These are phyloP conservation scores for Dynastes hyllus DNA, from an alignment of 2,888 invertebrate genomes.

Conservation along the genomic window DNA sequence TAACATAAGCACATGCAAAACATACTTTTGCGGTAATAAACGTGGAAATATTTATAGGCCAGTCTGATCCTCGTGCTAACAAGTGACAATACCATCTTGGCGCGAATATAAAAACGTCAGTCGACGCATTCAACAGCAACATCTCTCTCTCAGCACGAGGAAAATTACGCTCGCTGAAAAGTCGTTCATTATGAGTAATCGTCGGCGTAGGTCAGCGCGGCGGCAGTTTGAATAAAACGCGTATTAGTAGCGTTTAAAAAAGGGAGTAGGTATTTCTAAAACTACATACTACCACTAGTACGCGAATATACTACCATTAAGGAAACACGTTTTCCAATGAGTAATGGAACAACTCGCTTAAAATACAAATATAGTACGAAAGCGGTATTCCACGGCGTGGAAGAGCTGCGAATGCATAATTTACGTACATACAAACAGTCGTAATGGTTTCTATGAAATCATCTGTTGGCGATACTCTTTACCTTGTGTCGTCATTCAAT, in stretches of 20 bases:
- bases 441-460: slow-evolving; percentile 6
- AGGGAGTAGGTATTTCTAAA: slow-evolving; percentile 22
- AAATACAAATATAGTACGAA: slow-evolving; percentile 31
- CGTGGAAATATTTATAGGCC: slow-evolving; percentile 12
- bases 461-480: neutral
- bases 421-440: neutral
- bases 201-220: slow-evolving; percentile 21
- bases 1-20: too few species aligned
- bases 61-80: neutral
- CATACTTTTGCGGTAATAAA: neutral
- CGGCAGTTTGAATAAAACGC: slow-evolving; percentile 38
- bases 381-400: neutral
- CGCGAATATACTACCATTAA: slow-evolving; percentile 25
- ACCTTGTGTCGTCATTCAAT: neutral
- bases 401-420: neutral
- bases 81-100: neutral
- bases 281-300: neutral
- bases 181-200: slow-evolving; percentile 40
- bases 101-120: slow-evolving; percentile 5
- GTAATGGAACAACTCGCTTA: slow-evolving; percentile 39
- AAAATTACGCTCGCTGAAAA: slow-evolving; percentile 42
- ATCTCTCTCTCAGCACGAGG: slow-evolving; percentile 29
- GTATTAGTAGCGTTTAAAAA: slow-evolving; percentile 30
- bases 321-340: slow-evolving; percentile 35
- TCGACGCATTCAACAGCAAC: neutral